phyloP scores from a whole-genome alignment of 2,113 vertebrate species.

The Ptyas mucosa region DNA sequence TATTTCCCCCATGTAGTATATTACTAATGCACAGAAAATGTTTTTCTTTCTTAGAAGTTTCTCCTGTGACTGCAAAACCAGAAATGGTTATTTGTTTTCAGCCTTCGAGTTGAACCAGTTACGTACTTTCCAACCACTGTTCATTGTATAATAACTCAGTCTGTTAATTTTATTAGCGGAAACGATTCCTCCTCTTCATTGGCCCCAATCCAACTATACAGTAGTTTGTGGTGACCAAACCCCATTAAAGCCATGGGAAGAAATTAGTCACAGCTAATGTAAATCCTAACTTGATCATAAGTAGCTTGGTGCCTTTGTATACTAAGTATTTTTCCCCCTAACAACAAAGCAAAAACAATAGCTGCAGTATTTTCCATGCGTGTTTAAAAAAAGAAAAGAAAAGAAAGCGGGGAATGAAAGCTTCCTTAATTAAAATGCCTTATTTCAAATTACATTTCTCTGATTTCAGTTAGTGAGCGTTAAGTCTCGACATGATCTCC shows the following conservation, averaged over 20 bases:
- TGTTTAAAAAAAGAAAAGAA: constrained; percentile 53
- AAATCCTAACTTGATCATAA: background rate
- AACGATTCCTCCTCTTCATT: constrained; percentile 55
- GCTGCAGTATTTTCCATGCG: constrained; percentile 60
- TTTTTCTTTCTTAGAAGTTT: constrained; percentile 72
- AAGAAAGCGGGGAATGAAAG: constrained; percentile 34
- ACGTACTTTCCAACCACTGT: constrained; percentile 60
- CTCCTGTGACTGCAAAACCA: constrained; percentile 53
- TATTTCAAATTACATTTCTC: constrained; percentile 45
- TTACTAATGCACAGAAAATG: constrained; percentile 66
- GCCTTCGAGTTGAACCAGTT: constrained; percentile 54
- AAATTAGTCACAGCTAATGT: background rate
- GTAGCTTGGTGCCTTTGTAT: constrained; percentile 49
- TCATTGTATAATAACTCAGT: constrained; percentile 61
- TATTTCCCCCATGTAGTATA: constrained; percentile 53
- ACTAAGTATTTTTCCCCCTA: constrained; percentile 59
- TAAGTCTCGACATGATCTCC: constrained; percentile 59
- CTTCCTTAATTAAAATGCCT: constrained; percentile 57
- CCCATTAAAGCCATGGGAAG: background rate
- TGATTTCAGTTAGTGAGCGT: constrained; percentile 45
- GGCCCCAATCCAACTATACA: constrained; percentile 9
- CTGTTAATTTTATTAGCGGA: constrained; percentile 69
- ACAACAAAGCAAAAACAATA: constrained; percentile 40
- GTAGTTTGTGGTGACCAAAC: constrained; percentile 48
- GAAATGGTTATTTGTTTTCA: constrained; percentile 56